Evolutionary conservation across 2,797 vertebrate species (phyloP).

Genomic region (Pelodytes ibericus): DNA sequence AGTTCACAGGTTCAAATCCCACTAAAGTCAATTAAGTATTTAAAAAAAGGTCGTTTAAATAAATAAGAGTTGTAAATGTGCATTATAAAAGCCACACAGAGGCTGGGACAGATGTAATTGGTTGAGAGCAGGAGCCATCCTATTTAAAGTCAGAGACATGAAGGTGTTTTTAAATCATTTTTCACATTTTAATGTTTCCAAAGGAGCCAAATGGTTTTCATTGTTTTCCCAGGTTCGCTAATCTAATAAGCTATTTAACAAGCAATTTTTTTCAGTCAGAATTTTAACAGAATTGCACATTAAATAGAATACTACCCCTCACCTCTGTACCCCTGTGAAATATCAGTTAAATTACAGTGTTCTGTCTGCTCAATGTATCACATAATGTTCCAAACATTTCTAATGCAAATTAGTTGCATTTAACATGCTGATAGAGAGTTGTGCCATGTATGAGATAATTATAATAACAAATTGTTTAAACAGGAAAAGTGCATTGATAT

Average conservation of each 20-base stretch:
- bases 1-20: conserved; percentile 54
- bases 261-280: background rate
- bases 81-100: conserved; percentile 38
- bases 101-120: conserved; percentile 31
- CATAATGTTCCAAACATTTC: too few relatives aligned
- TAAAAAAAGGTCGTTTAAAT: conserved; percentile 51
- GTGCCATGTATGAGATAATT: too few relatives aligned
- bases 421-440: too few relatives aligned
- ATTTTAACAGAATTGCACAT: too few relatives aligned
- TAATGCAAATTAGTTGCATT: too few relatives aligned
- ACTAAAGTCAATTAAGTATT: conserved; percentile 52
- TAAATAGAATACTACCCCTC: too few relatives aligned
- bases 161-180: background rate
- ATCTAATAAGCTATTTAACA: background rate
- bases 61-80: conserved; percentile 50
- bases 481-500: too few relatives aligned
- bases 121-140: conserved; percentile 21
- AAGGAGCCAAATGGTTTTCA: background rate
- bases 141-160: conserved; percentile 20
- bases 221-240: background rate
- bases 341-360: too few relatives aligned
- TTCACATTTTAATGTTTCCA: background rate
- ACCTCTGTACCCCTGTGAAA: too few relatives aligned
- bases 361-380: background rate
- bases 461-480: too few relatives aligned